Percentiles rank a stretch among this genome's conserved stretches.
Conservation (phyloP, 2,113 vertebrate species). For the Cacatua alba region DNA sequence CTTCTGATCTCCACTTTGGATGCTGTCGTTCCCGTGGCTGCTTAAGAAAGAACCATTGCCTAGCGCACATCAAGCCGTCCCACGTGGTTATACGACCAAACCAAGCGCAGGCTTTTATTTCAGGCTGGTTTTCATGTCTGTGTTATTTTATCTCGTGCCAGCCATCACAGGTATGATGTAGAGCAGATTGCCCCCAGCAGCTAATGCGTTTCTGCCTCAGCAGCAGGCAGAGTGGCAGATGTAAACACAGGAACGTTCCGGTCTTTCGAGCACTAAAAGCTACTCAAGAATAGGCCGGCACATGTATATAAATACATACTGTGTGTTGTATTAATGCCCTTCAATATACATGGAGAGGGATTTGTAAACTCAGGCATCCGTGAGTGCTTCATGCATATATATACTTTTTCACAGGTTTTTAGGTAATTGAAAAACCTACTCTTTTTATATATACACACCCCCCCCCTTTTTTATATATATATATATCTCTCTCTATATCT, state of each 20-base stretch:
- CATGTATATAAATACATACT: background rate
- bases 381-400: background rate
- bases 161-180: background rate
- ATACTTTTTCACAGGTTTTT: background rate
- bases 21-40: background rate
- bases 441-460: rapidly evolving
- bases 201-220: background rate
- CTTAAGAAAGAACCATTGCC: background rate
- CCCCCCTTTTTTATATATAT: too few relatives aligned
- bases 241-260: background rate
- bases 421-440: background rate
- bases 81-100: background rate
- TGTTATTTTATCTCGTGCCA: background rate
- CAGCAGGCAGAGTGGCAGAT: constrained; percentile 5
- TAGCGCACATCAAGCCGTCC: background rate
- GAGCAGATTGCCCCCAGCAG: constrained; percentile 34
- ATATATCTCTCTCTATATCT: background rate
- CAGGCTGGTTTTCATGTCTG: background rate
- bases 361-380: background rate
- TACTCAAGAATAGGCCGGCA: background rate
- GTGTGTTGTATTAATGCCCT: background rate
- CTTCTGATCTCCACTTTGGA: background rate
- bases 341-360: background rate
- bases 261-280: background rate
- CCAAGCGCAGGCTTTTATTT: background rate